Evolutionary conservation across 2,113 vertebrate genomes (phyloP), one percentile per base, ranked within the genome.

Genomic region (cat (Felis catus)): DNA sequence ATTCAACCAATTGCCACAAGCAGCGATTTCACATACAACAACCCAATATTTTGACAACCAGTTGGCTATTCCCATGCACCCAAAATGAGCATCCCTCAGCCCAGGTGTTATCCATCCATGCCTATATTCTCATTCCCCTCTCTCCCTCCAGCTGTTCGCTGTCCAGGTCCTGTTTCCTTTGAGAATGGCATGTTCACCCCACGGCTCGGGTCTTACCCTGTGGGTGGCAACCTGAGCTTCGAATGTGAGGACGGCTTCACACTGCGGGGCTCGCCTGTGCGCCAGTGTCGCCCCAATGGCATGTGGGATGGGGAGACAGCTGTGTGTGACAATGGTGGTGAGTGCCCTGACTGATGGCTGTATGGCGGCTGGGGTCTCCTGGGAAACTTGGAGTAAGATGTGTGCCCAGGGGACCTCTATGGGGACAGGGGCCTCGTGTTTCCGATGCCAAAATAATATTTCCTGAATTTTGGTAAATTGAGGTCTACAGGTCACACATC

Each of bases 281-380:
- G 99, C 36, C 98, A 98, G 89, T 99, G 99, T 97, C 99, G 98
- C 27, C 39, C 92, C 36, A 99, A 98, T 0, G 99, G 99, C 41
- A 91, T 98, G 39, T 99, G 99, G 99, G 99, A 99, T 0, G 99
- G 99, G 68, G 98, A 97, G 74, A 98, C 98, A 0, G 98, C 99
- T 0, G 93, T 99, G 85, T 99, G 99, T 94, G 98, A 99, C 53
- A 98, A 98, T 11, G 98, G 99, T 12, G 98, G 99, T 99, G 93
- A 99, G 98, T 31, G 1, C 5, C 31, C 61, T 4, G 25, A 45
- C 68, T 0, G 1, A 4, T 1, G 81, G 14, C 25, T n/a, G 27
- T 1, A 0, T 25, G 58, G 48, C 16, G 21, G 18, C 23, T 8
- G 58, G 68, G 63, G 55, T 18, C 36, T 70, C 53, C 55, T 7